A percentile compares a stretch with the other conserved stretches of the same genome.
Conservation (phyloP, 1,140 invertebrate species). For the Psilanteris sp. region DNA sequence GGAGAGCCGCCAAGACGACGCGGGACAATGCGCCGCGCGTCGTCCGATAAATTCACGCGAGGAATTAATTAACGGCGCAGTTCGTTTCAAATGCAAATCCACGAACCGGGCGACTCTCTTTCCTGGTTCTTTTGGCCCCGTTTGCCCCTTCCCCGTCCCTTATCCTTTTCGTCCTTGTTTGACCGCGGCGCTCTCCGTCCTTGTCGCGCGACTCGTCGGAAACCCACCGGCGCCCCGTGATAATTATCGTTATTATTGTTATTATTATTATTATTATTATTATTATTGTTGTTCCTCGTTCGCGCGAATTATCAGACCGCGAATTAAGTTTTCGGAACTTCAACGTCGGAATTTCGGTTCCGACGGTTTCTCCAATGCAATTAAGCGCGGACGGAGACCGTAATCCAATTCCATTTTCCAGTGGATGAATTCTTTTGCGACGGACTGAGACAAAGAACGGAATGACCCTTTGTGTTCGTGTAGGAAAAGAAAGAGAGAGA, state of each 20-base stretch:
- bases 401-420: slow-evolving; percentile 12
- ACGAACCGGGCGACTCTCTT: not conserved
- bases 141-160: not conserved
- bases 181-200: too few species aligned
- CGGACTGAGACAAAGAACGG: not conserved
- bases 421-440: slow-evolving; percentile 3
- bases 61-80: slow-evolving; percentile 37
- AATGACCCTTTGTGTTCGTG: not conserved
- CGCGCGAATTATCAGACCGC: not conserved
- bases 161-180: not conserved
- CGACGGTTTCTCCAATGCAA: not conserved
- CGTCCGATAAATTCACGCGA: slow-evolving; percentile 39
- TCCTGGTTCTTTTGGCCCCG: not conserved
- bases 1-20: slow-evolving; percentile 16
- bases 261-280: too few species aligned
- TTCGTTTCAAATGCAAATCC: slow-evolving; percentile 29
- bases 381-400: not conserved
- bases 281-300: not conserved
- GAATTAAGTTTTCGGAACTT: slow-evolving; percentile 2
- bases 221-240: too few species aligned
- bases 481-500: too few species aligned
- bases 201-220: not conserved
- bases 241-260: too few species aligned
- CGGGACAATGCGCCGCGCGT: slow-evolving; percentile 35
- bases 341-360: not conserved